These are phyloP conservation scores for Oryzaephilus surinamensis DNA, from an alignment of 1,140 invertebrate species.

Conservation along the genomic window DNA sequence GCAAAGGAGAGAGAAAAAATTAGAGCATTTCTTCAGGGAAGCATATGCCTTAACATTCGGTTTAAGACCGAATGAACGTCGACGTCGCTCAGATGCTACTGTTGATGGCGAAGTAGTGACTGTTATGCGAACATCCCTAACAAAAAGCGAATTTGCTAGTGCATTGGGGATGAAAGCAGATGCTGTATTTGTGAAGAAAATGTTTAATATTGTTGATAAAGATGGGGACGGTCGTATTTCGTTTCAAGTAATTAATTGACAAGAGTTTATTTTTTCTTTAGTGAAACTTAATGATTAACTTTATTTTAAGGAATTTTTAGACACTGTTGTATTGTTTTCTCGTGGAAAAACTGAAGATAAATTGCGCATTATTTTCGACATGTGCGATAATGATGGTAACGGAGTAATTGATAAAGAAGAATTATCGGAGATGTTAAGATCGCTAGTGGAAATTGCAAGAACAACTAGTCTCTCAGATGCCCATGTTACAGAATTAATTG, in stretches of 20 bases:
- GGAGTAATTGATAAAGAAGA: conserved; percentile 93
- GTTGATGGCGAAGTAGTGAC: conserved; percentile 78
- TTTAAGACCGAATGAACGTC: conserved; percentile 60
- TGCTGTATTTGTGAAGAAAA: conserved; percentile 95
- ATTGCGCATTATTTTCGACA: conserved; percentile 92
- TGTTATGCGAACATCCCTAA: conserved; percentile 87
- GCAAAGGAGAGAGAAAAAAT: conserved; percentile 81
- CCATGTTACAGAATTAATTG: conserved; percentile 83
- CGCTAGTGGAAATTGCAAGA: conserved; percentile 88
- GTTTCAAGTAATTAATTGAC: conserved; percentile 59
- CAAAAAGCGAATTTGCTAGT: conserved; percentile 92
- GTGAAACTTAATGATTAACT: no score
- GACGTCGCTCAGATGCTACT: conserved; percentile 56
- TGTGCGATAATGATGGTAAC: conserved; percentile 96
- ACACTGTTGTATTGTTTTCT: conserved; percentile 87
- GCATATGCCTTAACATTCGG: conserved; percentile 94
- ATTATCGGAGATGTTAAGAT: conserved; percentile 86
- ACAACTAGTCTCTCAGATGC: conserved; percentile 82
- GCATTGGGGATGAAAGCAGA: conserved; percentile 94
- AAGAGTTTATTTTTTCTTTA: no score
- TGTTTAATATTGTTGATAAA: conserved; percentile 98
- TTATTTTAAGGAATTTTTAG: conserved; percentile 77
- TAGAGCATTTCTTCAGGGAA: conserved; percentile 98
- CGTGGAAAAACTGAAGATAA: conserved; percentile 93
- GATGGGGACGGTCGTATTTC: conserved; percentile 92